Percentiles rank a stretch among this genome's conserved stretches.
phyloP scores from a whole-genome alignment of 2,113 vertebrate species.

The Oryzias javanicus region DNA sequence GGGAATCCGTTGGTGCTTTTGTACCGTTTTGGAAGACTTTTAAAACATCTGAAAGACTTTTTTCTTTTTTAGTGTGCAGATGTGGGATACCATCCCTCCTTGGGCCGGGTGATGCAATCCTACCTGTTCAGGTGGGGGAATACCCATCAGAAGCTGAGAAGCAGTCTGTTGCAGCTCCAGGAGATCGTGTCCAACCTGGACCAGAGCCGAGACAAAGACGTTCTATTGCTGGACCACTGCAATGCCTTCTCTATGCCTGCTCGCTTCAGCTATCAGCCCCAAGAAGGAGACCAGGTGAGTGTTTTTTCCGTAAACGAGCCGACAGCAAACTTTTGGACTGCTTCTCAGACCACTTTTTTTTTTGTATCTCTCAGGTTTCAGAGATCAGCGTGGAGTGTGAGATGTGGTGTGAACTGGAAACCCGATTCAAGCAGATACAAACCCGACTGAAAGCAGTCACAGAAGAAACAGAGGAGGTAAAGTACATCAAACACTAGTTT shows the following conservation, averaged over 20 bases:
- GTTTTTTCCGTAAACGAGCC: neutral
- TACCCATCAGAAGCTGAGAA: conserved; percentile 75
- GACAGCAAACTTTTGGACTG: neutral
- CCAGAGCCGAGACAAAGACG: conserved; percentile 80
- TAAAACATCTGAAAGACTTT: neutral
- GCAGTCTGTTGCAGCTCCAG: conserved; percentile 79
- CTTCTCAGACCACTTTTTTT: neutral
- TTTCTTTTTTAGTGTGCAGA: conserved; percentile 78
- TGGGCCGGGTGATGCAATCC: conserved; percentile 77
- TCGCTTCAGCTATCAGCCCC: conserved; percentile 84
- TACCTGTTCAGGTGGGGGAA: conserved; percentile 73
- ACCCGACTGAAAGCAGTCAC: conserved; percentile 75
- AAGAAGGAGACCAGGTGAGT: conserved; percentile 85
- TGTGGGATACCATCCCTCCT: conserved; percentile 82
- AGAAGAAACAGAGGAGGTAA: conserved; percentile 77
- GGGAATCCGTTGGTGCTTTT: conserved; percentile 28
- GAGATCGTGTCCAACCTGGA: conserved; percentile 73
- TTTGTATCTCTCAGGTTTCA: conserved; percentile 69
- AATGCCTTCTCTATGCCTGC: conserved; percentile 81
- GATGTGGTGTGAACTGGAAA: conserved; percentile 80
- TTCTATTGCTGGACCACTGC: conserved; percentile 79
- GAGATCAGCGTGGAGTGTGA: conserved; percentile 80
- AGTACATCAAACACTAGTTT: neutral
- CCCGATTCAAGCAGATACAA: conserved; percentile 82
- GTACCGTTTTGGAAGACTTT: neutral